Evolutionary conservation across 37 sponge, comb jelly and placozoan species (phyloP), one percentile per base, ranked within the genome.

Genomic region (Cliona cf. orientalis): DNA sequence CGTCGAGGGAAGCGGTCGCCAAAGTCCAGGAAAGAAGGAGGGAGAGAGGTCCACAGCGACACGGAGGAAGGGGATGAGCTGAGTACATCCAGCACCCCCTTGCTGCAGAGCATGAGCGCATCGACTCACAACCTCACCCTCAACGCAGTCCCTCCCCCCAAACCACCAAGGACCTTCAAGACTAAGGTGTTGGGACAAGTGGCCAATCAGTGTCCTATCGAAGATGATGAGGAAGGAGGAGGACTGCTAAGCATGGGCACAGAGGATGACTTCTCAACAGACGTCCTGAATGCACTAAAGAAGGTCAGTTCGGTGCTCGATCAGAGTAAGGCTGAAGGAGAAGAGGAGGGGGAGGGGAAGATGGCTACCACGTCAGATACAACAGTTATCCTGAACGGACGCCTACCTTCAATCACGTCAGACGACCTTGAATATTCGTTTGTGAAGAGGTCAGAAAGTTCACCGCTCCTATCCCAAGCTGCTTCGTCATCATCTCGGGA

Each of bases 141-240:
- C 28, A 33, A 7, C 5, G 25, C 38, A 1, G 11, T 33, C 37
- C 79, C 80, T 38, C 85, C 85, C 12, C 72, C 72, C 29, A 86
- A 86, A 41, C 87, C 87, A 29, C 87, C 87, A 65, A 65, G 87
- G 19, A 86, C 87, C 22, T 86, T 71, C 58, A 72, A 45, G 32
- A 71, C 71, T 1, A 77, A 56, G 23, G 36, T 39, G 12, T 28
- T 71, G 0, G 43, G 64, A 3, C 33, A 65, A 17, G 36, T 42
- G 7, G 33, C 31, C n/a, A 31, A 40, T 37, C 69, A 79, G 53
- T 63, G 66, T 22, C 37, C 49, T 5, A 39, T 23, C 3, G n/a
- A 53, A 7, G 70, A 53, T 41, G 34, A 58, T 21, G 36, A 55
- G 42, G 58, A 31, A 32, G 58, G 58, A 37, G 21, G 69, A 19